Base-by-base conservation (phyloP, 2,113 vertebrate species). In the Amblyopsis rosae region DNA sequence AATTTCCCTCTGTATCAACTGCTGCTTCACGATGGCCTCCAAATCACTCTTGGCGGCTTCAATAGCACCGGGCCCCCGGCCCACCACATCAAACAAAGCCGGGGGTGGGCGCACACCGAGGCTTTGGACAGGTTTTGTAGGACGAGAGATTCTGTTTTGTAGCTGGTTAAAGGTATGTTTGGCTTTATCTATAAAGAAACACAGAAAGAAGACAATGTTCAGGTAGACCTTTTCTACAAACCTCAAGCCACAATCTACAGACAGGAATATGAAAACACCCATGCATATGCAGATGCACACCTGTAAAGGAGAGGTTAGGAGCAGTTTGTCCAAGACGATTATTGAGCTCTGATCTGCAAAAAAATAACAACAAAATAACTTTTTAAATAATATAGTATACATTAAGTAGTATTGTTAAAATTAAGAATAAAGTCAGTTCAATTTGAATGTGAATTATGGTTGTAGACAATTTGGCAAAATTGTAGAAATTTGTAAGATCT, bases 311-410 rank as follows among this genome's bases (percentile, higher is more conserved):
- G 6, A 57, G 50, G 15, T 0, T 2, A 19, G 53, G 26, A 12
- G 72, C 73, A 1, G 15, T 55, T 55, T 62, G 65, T 64, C 87
- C 84, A 45, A 85, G 69, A 2, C 82, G 86, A 3, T 19, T 85
- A 57, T 82, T 71, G 65, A 89, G 70, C 73, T 87, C 84, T 48
- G 71, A 72, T 69, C 87, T 90, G 72, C 1, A 60, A 60, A 68
- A 66, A 62, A 10, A 65, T 0, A 17, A 50, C 0, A 74, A 0
- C 0, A 51, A 51, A 15, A 51, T 6, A 41, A 41, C 5, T 6
- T 41, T 6, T 41, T 8, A 41, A 41, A 41, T 41, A 41, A 41
- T 26, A 26, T 26, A 7, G 35, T 41, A 41, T 41, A 26, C 26
- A 26, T 1, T 3, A 26, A 26, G 26, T 26, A 26, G 19, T 26